Evolutionary conservation across 2,113 vertebrate genomes (phyloP).

Genomic region (Lepus timidus): DNA sequence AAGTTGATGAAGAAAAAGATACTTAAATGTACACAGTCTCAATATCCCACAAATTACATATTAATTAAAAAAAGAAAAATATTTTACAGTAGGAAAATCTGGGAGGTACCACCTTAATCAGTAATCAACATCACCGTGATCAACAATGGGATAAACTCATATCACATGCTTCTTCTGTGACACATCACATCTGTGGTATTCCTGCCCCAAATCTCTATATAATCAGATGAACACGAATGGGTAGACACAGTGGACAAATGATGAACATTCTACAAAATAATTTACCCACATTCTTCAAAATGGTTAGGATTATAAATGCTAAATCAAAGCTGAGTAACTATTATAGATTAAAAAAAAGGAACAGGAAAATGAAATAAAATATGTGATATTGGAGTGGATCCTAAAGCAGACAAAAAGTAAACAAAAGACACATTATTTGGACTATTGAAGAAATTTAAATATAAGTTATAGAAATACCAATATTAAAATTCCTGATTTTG

Average conservation of each 20-base stretch:
- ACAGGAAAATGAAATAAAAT: neutral
- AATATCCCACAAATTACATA: neutral
- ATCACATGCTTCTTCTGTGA: neutral
- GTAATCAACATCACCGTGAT: neutral
- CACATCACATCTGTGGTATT: neutral
- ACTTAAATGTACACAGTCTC: neutral
- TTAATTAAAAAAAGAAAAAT: neutral
- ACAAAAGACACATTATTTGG: neutral
- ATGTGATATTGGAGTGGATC: neutral
- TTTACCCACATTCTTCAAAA: neutral
- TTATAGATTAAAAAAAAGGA: conserved; percentile 32
- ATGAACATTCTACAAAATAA: conserved; percentile 4
- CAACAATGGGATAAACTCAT: neutral
- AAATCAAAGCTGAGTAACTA: neutral
- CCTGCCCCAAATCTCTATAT: neutral
- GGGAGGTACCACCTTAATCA: neutral
- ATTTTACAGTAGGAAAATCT: neutral
- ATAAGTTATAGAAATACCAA: neutral
- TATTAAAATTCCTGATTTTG: conserved; percentile 15
- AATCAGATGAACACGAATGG: neutral
- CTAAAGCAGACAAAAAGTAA: conserved; percentile 6
- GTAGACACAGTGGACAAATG: neutral
- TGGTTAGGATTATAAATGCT: neutral
- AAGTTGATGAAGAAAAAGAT: neutral
- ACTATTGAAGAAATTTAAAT: neutral